Percentiles rank a stretch among this genome's conserved stretches.
Evolutionary conservation across 2,113 vertebrate genomes (phyloP).

Genomic region (Varanus komodoensis): DNA sequence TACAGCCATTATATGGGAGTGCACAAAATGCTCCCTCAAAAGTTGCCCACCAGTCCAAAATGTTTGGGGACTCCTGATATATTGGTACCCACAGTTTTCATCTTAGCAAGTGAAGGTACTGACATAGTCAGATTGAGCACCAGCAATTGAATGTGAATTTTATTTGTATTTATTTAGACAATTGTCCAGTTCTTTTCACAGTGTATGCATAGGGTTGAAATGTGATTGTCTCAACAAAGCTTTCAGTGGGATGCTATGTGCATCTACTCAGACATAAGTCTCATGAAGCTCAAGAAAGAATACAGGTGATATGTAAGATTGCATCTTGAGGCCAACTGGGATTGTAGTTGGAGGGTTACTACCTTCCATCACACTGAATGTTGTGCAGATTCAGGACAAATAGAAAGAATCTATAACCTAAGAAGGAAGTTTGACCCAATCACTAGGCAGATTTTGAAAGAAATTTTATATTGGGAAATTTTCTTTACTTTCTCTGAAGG

Average conservation of each 20-base stretch:
- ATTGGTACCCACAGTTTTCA: not conserved
- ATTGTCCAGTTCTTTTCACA: too few species aligned
- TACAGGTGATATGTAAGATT: not conserved
- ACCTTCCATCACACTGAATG: not conserved
- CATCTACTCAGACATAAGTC: too few species aligned
- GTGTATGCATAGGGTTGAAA: not conserved
- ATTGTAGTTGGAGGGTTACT: not conserved
- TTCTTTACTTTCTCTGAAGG: conserved; percentile 10
- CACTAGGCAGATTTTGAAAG: not conserved
- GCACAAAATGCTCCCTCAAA: too few species aligned
- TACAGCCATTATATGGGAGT: too few species aligned
- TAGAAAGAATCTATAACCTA: not conserved
- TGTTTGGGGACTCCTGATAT: not conserved
- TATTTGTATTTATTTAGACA: too few species aligned
- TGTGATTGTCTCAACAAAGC: not conserved
- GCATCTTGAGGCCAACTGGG: not conserved
- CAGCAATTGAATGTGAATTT: too few species aligned
- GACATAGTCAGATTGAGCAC: not conserved
- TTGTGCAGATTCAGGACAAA: not conserved
- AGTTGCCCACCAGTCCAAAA: too few species aligned
- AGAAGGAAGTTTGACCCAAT: not conserved
- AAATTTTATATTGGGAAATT: not conserved
- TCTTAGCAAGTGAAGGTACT: not conserved
- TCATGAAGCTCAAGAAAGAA: not conserved
- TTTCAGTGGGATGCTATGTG: too few species aligned